Base-by-base conservation (phyloP, 2,797 vertebrate genomes). In the Gallinago nigripennis region DNA sequence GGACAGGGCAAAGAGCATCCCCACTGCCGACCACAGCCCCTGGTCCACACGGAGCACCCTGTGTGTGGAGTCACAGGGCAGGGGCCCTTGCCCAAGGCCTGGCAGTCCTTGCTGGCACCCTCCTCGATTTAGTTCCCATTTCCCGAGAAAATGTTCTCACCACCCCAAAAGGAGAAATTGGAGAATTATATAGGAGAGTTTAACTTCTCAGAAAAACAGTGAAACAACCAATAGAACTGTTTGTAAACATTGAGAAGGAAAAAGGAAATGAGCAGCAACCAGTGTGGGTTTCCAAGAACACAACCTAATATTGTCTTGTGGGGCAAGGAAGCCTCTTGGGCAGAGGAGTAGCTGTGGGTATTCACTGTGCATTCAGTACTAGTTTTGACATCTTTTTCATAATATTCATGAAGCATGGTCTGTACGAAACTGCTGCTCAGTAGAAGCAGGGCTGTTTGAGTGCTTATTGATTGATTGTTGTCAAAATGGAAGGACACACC, bases 31-130 rank as follows among this genome's bases (percentile, higher is more conserved):
- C 2, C 27, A 8, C n/a, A 80, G 69, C 18, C 20, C 28, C 66
- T 35, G 24, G 43, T 27, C 45, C 8, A 0, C 0, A 6, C 4
- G 3, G 61, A 88, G 21, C 66, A 27, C 18, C 33, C n/a, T 1
- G 0, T 7, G 16, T 17, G 12, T 30, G 48, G 18, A 33, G 50
- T 27, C 35, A 33, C 57, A 19, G 57, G 23, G 23, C 12, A 4
- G 12, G 13, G 23, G 3, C 12, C 35, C 51, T 57, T 21, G 30
- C 30, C 28, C 48, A 25, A 73, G 12, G 13, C 9, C 14, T 31
- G 51, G 46, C 31, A 66, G 39, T 35, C 12, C 43, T 53, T 31
- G 7, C 14, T 51, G 75, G 14, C 53, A 73, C 39, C 12, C 28
- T 71, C 41, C 71, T 72, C 0, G 0, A 21, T 71, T 64, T 41